phyloP scores from a whole-genome alignment of 2,113 vertebrate species.

The Eulemur macaco region DNA sequence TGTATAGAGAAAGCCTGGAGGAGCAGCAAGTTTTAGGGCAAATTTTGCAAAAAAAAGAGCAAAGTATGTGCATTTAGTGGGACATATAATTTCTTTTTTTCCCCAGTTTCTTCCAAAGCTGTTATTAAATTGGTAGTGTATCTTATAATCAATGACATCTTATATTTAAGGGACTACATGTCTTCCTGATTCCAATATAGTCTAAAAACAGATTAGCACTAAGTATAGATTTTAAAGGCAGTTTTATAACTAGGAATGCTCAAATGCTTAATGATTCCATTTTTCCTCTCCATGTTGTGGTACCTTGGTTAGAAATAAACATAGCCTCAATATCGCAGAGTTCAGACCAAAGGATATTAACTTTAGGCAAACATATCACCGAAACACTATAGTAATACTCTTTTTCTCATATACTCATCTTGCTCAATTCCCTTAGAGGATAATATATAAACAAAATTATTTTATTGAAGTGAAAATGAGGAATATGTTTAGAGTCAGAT shows the following conservation, averaged over 20 bases:
- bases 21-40: neutral
- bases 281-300: neutral
- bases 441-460: neutral
- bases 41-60: neutral
- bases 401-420: neutral
- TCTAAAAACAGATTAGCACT: neutral
- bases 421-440: neutral
- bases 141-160: neutral
- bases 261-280: constrained; percentile 41
- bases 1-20: neutral
- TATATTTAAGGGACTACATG: neutral
- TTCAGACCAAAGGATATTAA: constrained; percentile 29
- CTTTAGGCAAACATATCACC: neutral
- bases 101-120: neutral
- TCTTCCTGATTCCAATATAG: neutral
- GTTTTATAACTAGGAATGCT: constrained; percentile 4
- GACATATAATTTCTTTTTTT: neutral
- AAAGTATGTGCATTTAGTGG: neutral
- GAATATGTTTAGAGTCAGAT: neutral
- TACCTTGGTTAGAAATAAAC: constrained; percentile 27
- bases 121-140: neutral
- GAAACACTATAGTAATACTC: constrained; percentile 14
- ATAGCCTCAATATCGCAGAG: neutral
- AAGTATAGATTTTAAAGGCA: neutral
- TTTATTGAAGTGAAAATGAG: constrained; percentile 20